phyloP scores from a whole-genome alignment of 2,797 vertebrate species.

The Remorina albescens region DNA sequence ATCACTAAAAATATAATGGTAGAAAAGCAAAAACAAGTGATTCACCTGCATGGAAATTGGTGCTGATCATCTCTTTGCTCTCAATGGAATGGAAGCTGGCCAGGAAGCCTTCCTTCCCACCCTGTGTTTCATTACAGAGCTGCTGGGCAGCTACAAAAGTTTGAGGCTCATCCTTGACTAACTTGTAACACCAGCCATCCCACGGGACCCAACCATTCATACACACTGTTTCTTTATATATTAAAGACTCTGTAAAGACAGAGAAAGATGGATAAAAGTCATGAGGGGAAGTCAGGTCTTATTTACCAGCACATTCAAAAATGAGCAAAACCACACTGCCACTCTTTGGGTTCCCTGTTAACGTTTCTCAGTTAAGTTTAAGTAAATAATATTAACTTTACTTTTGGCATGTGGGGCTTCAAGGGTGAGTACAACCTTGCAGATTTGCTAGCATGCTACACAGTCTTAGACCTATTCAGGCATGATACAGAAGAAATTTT shows the following conservation, averaged over 20 bases:
- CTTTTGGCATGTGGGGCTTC: background rate
- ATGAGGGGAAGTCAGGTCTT: background rate
- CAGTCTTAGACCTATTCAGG: background rate
- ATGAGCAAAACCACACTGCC: too few relatives aligned
- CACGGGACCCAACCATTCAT: conserved; percentile 86
- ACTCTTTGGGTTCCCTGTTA: too few relatives aligned
- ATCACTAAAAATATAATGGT: background rate
- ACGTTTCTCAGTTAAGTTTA: too few relatives aligned
- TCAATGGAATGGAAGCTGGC: conserved; percentile 92
- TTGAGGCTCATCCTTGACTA: conserved; percentile 68
- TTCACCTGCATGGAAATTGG: conserved; percentile 86
- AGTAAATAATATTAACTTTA: background rate
- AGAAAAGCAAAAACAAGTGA: background rate
- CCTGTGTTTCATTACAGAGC: conserved; percentile 75
- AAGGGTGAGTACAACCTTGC: background rate
- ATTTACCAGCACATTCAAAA: too few relatives aligned
- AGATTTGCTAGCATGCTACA: background rate
- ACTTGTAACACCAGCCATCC: conserved; percentile 90
- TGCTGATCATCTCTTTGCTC: conserved; percentile 89
- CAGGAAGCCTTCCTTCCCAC: conserved; percentile 73
- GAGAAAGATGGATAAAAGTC: background rate
- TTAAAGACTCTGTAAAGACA: conserved; percentile 81
- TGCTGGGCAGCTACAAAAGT: conserved; percentile 76
- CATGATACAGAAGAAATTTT: background rate
- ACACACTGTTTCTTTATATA: conserved; percentile 87